Conservation (phyloP, 92 coral and sea anemone genomes). For the Umimayanthus kanabou region DNA sequence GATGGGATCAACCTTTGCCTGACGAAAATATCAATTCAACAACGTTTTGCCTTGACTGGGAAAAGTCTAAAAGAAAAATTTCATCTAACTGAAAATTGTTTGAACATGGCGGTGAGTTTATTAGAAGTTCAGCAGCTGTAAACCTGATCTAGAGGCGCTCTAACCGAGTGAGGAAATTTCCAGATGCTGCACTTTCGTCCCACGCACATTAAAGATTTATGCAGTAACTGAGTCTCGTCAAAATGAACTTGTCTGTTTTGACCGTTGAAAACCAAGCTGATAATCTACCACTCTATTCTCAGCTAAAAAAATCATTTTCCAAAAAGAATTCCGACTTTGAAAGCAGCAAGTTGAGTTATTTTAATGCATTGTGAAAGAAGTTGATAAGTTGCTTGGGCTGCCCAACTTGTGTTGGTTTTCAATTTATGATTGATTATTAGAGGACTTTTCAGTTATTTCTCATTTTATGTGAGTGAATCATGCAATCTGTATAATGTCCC, state of each 20-base stretch:
- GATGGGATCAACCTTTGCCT: neutral
- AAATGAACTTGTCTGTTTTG: neutral
- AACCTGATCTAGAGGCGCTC: neutral
- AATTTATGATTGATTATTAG: neutral
- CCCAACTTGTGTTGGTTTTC: neutral
- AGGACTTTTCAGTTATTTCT: neutral
- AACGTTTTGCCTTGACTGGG: neutral
- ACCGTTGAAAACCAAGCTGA: neutral
- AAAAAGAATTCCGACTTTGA: neutral
- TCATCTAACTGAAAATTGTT: neutral
- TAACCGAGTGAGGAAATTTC: neutral
- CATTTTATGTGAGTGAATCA: neutral
- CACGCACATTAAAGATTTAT: constrained; percentile 39
- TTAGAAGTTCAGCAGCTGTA: neutral
- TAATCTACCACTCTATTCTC: neutral
- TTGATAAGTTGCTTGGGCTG: neutral
- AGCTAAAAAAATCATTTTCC: neutral
- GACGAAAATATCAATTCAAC: neutral
- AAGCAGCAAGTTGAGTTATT: neutral
- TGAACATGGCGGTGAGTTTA: neutral
- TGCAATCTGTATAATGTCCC: neutral
- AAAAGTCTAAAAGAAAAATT: neutral
- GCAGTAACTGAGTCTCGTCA: neutral
- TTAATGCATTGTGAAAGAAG: neutral
- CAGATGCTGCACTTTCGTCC: constrained; percentile 5